These are phyloP conservation scores for Thermophis baileyi DNA, from an alignment of 2,113 vertebrate genomes.

Conservation along the genomic window DNA sequence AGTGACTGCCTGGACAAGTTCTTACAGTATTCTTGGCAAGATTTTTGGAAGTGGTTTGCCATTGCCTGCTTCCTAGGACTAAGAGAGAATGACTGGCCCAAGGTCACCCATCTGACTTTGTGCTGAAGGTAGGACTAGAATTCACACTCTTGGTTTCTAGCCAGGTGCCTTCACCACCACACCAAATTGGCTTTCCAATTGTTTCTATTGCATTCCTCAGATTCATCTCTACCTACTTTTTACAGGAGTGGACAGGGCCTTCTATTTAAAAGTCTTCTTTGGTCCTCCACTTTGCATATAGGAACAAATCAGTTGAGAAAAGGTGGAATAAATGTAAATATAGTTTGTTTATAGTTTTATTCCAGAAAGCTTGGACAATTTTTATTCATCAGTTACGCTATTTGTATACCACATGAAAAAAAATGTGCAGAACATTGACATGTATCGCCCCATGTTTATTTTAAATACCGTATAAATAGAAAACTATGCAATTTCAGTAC, in stretches of 20 bases:
- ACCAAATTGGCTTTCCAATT: not conserved
- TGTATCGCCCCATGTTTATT: not conserved
- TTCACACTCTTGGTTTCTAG: not conserved
- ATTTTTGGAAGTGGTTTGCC: not conserved
- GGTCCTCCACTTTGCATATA: not conserved
- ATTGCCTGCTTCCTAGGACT: not conserved
- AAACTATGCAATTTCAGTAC: not conserved
- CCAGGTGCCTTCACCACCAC: not conserved
- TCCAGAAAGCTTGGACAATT: not conserved
- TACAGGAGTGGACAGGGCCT: not conserved
- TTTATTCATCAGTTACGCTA: not conserved
- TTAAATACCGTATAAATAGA: not conserved
- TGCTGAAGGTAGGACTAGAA: not conserved
- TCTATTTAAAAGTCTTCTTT: not conserved
- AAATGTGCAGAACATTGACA: not conserved
- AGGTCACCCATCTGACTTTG: not conserved
- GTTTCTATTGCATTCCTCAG: not conserved
- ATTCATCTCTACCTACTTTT: not conserved
- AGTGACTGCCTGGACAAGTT: not conserved
- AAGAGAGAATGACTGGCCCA: not conserved
- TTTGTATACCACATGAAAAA: not conserved
- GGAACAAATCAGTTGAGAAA: not conserved
- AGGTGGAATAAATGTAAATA: not conserved
- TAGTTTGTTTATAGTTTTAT: not conserved
- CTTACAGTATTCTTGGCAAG: not conserved